These are phyloP conservation scores for Lamellibrachia luymesi DNA, from an alignment of 1,140 invertebrate genomes.

Conservation along the genomic window DNA sequence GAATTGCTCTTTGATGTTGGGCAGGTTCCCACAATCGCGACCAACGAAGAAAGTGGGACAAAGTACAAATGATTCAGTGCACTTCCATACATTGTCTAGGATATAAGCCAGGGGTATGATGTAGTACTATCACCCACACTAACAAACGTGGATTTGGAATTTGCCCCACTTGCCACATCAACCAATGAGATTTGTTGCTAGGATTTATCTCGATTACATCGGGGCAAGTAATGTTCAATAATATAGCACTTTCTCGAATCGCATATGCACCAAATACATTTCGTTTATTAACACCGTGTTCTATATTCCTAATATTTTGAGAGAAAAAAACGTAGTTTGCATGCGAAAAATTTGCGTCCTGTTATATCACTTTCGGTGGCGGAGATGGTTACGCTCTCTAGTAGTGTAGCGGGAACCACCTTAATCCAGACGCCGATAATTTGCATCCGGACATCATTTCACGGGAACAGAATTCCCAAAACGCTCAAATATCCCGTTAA, in stretches of 20 bases:
- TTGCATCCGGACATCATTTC: too few species aligned
- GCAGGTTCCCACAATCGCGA: too few species aligned
- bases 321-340: neutral
- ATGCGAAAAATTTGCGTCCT: neutral
- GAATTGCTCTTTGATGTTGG: too few species aligned
- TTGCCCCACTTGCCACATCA: neutral
- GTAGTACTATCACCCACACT: neutral
- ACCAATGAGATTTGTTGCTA: neutral
- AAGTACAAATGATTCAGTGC: too few species aligned
- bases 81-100: too few species aligned
- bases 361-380: neutral
- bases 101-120: too few species aligned
- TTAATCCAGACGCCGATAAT: too few species aligned
- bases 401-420: too few species aligned
- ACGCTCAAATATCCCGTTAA: too few species aligned
- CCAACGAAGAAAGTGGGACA: too few species aligned
- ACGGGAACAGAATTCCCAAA: too few species aligned
- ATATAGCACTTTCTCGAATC: neutral
- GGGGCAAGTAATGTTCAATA: neutral
- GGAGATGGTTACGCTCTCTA: neutral
- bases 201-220: neutral
- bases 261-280: neutral
- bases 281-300: neutral
- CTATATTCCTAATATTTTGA: neutral
- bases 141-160: neutral